Conservation (phyloP, 2,797 vertebrate species). For the Chelon labrosus region DNA sequence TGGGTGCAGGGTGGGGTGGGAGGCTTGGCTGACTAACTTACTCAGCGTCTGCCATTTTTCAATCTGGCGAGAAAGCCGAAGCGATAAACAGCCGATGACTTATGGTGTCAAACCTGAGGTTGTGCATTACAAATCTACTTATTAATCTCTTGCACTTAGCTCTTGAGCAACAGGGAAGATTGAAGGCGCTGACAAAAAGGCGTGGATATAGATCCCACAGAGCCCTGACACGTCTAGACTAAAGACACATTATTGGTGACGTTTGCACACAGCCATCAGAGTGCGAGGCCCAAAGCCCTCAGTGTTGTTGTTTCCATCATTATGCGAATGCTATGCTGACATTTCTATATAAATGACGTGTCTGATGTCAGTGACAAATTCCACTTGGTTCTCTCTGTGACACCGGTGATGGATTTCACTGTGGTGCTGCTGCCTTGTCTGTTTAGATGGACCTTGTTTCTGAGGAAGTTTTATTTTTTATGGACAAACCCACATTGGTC, state of each 20-base stretch:
- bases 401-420: constrained; percentile 70
- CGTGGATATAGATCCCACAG: constrained; percentile 77
- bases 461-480: constrained; percentile 46
- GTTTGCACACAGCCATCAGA: constrained; percentile 71
- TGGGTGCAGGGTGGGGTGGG: constrained; percentile 34
- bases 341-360: constrained; percentile 81
- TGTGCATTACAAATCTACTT: constrained; percentile 81
- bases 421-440: constrained; percentile 56
- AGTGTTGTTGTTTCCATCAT: constrained; percentile 79
- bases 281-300: constrained; percentile 70
- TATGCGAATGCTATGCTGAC: constrained; percentile 80
- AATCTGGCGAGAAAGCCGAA: constrained; percentile 68
- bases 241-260: constrained; percentile 81
- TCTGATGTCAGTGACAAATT: constrained; percentile 78
- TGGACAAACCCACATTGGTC: constrained; percentile 44
- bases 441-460: constrained; percentile 61
- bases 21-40: constrained; percentile 69
- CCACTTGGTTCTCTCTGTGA: constrained; percentile 60
- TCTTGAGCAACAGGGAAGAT: constrained; percentile 75
- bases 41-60: constrained; percentile 76
- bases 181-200: constrained; percentile 79
- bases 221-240: constrained; percentile 75
- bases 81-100: constrained; percentile 83
- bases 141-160: constrained; percentile 84
- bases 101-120: constrained; percentile 79